phyloP scores from a whole-genome alignment of 2,113 vertebrate genomes.

The Gavia stellata region DNA sequence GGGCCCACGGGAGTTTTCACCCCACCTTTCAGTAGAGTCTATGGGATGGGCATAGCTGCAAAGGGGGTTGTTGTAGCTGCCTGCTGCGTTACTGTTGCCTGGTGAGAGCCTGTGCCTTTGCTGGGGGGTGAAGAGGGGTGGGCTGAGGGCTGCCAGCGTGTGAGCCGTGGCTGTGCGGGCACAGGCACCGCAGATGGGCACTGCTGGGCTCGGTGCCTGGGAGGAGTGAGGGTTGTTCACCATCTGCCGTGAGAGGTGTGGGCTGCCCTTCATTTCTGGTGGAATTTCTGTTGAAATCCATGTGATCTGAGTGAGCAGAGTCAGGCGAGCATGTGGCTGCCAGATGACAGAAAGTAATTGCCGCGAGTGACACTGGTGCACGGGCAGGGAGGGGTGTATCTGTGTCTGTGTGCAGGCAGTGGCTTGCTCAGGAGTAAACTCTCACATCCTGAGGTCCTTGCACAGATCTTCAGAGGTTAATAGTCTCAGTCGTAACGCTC shows the following conservation, averaged over 20 bases:
- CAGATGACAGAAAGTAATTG: background rate
- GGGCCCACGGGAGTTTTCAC: background rate
- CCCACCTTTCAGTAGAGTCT: accelerated
- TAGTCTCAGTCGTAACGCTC: background rate
- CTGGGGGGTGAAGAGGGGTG: background rate
- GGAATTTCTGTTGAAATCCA: background rate
- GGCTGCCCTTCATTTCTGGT: background rate
- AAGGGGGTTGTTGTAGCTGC: background rate
- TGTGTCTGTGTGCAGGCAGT: background rate
- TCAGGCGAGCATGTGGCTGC: background rate
- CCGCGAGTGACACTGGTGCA: accelerated
- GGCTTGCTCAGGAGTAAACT: background rate
- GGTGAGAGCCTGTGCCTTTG: background rate
- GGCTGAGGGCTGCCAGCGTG: background rate
- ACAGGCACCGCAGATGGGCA: accelerated
- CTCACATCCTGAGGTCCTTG: background rate
- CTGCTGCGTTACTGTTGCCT: background rate
- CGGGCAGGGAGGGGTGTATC: accelerated
- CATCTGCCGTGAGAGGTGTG: background rate
- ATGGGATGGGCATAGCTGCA: background rate
- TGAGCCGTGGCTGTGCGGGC: background rate
- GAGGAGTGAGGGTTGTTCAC: background rate
- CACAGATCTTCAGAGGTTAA: background rate
- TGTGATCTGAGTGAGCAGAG: background rate
- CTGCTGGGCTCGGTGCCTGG: accelerated